Conservation (phyloP, 2,797 vertebrate species). For the Cyprinella venusta region DNA sequence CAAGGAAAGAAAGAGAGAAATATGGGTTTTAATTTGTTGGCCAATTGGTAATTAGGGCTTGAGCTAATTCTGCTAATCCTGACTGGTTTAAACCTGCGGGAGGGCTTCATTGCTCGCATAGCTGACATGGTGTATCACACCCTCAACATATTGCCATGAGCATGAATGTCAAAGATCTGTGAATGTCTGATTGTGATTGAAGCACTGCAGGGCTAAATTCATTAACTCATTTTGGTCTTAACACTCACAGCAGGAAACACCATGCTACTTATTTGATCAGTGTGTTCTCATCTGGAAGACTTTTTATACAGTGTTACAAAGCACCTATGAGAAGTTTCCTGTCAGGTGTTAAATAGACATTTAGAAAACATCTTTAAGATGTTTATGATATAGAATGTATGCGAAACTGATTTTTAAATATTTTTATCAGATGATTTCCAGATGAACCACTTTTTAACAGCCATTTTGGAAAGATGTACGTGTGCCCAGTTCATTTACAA, state of each 20-base stretch:
- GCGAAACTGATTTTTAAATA: no score
- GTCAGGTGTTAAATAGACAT: no score
- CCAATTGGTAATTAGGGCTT: constrained; percentile 48
- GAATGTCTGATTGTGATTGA: not conserved
- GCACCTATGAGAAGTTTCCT: no score
- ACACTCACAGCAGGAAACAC: not conserved
- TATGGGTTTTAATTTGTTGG: constrained; percentile 31
- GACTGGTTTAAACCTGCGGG: constrained; percentile 40
- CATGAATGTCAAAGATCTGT: constrained; percentile 22
- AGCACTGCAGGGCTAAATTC: not conserved
- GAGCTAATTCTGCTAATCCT: constrained; percentile 60
- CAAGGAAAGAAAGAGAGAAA: constrained; percentile 28
- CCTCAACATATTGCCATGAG: not conserved
- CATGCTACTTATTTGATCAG: no score
- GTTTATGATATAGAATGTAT: no score
- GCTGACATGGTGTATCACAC: not conserved
- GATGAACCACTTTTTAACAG: no score
- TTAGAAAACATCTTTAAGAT: no score
- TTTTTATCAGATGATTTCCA: no score
- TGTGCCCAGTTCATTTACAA: not conserved
- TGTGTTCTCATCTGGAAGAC: no score
- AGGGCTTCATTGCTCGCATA: constrained; percentile 16
- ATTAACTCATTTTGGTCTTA: not conserved
- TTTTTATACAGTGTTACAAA: no score
- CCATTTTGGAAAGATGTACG: no score